Conservation (phyloP, 1,140 invertebrate genomes). For the Drosophila fuyamai region DNA sequence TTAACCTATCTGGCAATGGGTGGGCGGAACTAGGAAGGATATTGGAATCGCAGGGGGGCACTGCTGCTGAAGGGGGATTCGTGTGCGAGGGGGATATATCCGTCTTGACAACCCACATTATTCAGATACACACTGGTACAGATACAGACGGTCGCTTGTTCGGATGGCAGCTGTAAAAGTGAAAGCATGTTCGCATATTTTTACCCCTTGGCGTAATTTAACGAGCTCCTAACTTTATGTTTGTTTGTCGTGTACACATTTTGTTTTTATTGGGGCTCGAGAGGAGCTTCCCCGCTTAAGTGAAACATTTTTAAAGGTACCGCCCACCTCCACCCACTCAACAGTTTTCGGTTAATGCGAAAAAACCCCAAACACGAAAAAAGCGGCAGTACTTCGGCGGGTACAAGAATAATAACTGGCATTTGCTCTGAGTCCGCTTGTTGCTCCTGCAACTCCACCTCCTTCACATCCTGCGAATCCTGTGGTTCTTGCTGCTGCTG, state of each 20-base stretch:
- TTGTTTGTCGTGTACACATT: conserved; percentile 82
- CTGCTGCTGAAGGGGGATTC: neutral
- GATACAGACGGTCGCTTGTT: neutral
- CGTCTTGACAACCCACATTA: conserved; percentile 61
- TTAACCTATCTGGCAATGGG: conserved; percentile 39
- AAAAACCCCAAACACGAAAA: conserved; percentile 42
- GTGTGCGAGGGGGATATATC: neutral
- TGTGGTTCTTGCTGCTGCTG: conserved; percentile 34
- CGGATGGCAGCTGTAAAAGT: conserved; percentile 45
- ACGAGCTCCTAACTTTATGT: conserved; percentile 82
- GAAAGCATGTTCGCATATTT: conserved; percentile 68
- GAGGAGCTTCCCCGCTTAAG: conserved; percentile 59
- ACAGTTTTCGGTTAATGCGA: conserved; percentile 66
- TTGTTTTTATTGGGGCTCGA: conserved; percentile 73
- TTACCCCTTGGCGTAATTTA: conserved; percentile 78
- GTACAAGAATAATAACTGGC: conserved; percentile 33
- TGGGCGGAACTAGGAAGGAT: conserved; percentile 28
- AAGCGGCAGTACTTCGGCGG: conserved; percentile 21
- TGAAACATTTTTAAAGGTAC: conserved; percentile 78
- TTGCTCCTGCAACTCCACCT: conserved; percentile 12
- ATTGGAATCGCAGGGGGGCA: conserved; percentile 23
- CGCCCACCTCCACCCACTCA: conserved; percentile 13
- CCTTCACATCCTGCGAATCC: conserved; percentile 14
- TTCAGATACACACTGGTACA: conserved; percentile 17
- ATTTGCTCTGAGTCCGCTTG: conserved; percentile 18